Base-by-base conservation (phyloP, 2,888 invertebrate genomes). In the Boloria euphrosyne region DNA sequence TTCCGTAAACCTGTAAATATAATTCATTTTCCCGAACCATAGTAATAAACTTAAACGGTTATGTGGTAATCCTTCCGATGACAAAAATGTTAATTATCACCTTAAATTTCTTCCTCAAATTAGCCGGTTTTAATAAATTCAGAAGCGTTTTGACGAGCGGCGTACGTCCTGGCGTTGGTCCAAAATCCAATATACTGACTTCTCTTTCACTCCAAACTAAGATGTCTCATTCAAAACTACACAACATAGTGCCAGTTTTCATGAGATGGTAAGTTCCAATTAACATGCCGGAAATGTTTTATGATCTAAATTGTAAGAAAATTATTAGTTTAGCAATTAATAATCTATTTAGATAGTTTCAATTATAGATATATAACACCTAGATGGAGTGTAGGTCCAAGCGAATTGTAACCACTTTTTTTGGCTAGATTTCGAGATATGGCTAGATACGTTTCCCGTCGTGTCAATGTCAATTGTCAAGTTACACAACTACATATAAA, bases 231-330 rank as follows among this genome's bases (percentile, higher is more conserved):
- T 66, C 62, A 64, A 61, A 58, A 83, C 80, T 80, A 80, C 78
- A 80, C 80, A 79, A 82, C 85, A 84, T 86, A 89, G 87, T 87
- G 85, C 85, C 84, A 75, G 81, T 84, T 89, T 87, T 87, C 84
- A 82, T 86, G 87, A 87, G 86, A 85, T 85, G 81, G 84, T 78
- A 83, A 83, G 83, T 84, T 86, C 85, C 85, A 81, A 85, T 73
- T 78, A 79, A 81, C 81, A 79, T 80, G 82, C 83, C 84, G 85
- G 85, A 87, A 86, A 86, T 86, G 85, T 84, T 86, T 85, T 87
- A 86, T 86, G 81, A 85, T 81, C 83, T 83, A 84, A 76, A 76
- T 75, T 74, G 51, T 22, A 55, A 16, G 17, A 44, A 50, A 62
- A 46, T 53, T 46, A 46, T 52, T 31, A 22, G 1, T 22, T 17